Percentiles rank a stretch among this genome's conserved stretches.
Evolutionary conservation across 1,140 invertebrate species (phyloP).

Genomic region (Drosophila navojoa): DNA sequence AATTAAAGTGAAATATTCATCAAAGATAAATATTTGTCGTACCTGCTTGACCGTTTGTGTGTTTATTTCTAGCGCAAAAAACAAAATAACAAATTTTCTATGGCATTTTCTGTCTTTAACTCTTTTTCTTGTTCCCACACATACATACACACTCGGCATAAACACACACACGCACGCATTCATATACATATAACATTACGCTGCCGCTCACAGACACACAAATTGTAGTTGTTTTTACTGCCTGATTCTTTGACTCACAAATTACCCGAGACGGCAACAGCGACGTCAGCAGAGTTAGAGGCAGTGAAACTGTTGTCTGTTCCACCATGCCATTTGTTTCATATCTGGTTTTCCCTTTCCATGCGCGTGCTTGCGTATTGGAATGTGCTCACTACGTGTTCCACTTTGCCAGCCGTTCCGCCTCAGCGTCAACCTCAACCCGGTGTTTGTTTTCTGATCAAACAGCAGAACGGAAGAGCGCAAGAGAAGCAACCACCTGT

Average conservation of each 20-base stretch:
- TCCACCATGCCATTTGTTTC: conserved; percentile 54
- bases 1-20: neutral
- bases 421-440: conserved; percentile 32
- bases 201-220: conserved; percentile 10
- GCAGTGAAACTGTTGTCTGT: conserved; percentile 74
- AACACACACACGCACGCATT: conserved; percentile 1
- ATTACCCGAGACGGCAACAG: conserved; percentile 62
- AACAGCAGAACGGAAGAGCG: conserved; percentile 16
- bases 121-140: conserved; percentile 46
- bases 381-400: conserved; percentile 29
- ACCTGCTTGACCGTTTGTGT: neutral
- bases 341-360: conserved; percentile 77
- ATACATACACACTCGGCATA: conserved; percentile 21
- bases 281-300: conserved; percentile 43
- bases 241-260: conserved; percentile 78
- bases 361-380: conserved; percentile 56
- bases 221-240: conserved; percentile 41
- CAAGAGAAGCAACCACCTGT: conserved; percentile 43
- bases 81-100: neutral
- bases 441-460: conserved; percentile 73
- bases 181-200: conserved; percentile 27
- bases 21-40: neutral
- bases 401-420: conserved; percentile 34
- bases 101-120: conserved; percentile 44
- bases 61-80: conserved; percentile 3